A percentile compares a stretch with the other conserved stretches of the same genome.
Conservation (phyloP, 92 coral and sea anemone genomes). For the Epizoanthus stellaris region DNA sequence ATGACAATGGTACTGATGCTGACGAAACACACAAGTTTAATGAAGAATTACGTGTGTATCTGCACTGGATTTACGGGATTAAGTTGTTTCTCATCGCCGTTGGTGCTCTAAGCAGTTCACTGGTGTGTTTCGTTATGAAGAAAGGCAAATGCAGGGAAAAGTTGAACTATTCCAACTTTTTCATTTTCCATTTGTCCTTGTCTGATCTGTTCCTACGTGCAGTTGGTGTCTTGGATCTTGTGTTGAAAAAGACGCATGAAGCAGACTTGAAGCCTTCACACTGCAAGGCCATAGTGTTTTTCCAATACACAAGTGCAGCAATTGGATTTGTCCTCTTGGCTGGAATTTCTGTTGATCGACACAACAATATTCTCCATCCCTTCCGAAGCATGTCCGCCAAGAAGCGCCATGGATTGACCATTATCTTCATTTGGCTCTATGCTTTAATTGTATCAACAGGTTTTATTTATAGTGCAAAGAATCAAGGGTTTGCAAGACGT, state of each 20-base stretch:
- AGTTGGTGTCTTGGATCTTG: slow-evolving; percentile 21
- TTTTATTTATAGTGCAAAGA: slow-evolving; percentile 53
- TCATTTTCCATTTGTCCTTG: slow-evolving; percentile 53
- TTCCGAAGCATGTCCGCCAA: slow-evolving; percentile 39
- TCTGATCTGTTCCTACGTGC: slow-evolving; percentile 58
- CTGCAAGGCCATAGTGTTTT: slow-evolving; percentile 62
- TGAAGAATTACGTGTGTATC: not conserved
- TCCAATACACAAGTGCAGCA: slow-evolving; percentile 66
- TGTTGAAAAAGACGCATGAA: not conserved
- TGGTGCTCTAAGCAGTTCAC: slow-evolving; percentile 61
- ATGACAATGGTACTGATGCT: not conserved
- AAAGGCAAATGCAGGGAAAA: slow-evolving; percentile 18
- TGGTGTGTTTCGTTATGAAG: slow-evolving; percentile 68
- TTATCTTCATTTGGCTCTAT: slow-evolving; percentile 44
- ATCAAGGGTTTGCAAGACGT: not conserved
- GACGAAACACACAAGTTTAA: slow-evolving; percentile 12
- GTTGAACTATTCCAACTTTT: slow-evolving; percentile 37
- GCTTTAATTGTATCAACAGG: slow-evolving; percentile 55
- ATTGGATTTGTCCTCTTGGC: slow-evolving; percentile 68
- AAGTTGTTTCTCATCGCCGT: slow-evolving; percentile 31
- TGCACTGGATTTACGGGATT: slow-evolving; percentile 3
- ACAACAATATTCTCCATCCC: slow-evolving; percentile 68
- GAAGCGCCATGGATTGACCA: slow-evolving; percentile 2
- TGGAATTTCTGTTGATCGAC: slow-evolving; percentile 80
- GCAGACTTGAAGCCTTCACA: not conserved